phyloP scores from a whole-genome alignment of 2,797 vertebrate species.

The Pipistrellus nathusii region DNA sequence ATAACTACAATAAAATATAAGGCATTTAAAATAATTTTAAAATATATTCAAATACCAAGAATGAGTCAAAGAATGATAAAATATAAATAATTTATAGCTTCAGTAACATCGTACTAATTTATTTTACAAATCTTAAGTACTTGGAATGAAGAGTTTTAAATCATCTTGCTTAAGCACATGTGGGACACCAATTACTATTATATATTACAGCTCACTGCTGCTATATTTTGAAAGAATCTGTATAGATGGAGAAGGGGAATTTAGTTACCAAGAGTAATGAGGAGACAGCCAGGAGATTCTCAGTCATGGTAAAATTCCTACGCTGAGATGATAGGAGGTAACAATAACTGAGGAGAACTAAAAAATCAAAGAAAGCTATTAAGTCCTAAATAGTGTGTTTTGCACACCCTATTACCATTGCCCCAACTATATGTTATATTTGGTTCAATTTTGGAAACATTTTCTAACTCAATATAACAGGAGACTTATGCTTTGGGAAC shows the following conservation, averaged over 20 bases:
- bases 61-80: not conserved
- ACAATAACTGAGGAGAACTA: slow-evolving; percentile 3
- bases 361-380: not conserved
- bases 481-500: not conserved
- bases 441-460: not conserved
- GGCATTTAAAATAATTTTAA: slow-evolving; percentile 11
- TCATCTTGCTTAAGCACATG: slow-evolving; percentile 27
- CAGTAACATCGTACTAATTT: not conserved
- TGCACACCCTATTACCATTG: not conserved
- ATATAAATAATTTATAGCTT: slow-evolving; percentile 27
- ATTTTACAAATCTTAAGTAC: slow-evolving; percentile 60
- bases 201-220: slow-evolving; percentile 17
- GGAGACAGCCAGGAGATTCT: not conserved
- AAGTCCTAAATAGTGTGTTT: not conserved
- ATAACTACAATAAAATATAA: slow-evolving; percentile 8
- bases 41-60: not conserved
- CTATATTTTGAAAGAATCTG: slow-evolving; percentile 40
- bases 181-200: slow-evolving; percentile 62
- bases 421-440: not conserved
- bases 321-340: not conserved
- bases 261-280: slow-evolving; percentile 44
- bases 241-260: slow-evolving; percentile 25
- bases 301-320: not conserved
- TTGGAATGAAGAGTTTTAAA: slow-evolving; percentile 50
- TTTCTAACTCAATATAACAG: not conserved